These are phyloP conservation scores for Cheilinus undulatus DNA, from an alignment of 2,113 vertebrate genomes.

Conservation along the genomic window DNA sequence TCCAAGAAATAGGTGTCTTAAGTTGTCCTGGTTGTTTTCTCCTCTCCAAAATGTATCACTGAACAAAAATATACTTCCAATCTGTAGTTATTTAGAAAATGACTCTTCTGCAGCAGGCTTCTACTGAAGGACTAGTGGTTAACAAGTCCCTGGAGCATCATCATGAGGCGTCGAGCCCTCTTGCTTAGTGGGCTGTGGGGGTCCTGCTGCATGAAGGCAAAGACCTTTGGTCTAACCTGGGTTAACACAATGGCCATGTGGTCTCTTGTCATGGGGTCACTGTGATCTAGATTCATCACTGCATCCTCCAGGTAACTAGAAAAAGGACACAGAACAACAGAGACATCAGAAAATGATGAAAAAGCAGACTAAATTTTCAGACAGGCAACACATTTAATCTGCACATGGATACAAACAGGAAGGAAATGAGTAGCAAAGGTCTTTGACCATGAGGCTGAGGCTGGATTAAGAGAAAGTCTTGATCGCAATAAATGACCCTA, in stretches of 20 bases:
- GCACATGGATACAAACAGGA: too few relatives aligned
- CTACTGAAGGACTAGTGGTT: constrained; percentile 83
- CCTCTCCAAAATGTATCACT: constrained; percentile 1
- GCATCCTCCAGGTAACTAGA: constrained; percentile 96
- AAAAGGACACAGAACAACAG: background rate
- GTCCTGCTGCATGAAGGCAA: constrained; percentile 93
- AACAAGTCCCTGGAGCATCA: constrained; percentile 96
- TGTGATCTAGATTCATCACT: constrained; percentile 96
- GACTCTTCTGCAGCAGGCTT: background rate
- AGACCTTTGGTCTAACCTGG: constrained; percentile 95
- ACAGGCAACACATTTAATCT: background rate
- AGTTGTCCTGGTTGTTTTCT: constrained; percentile 6
- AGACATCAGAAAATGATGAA: background rate
- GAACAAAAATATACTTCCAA: background rate
- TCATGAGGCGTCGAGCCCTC: constrained; percentile 92
- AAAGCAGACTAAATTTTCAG: too few relatives aligned
- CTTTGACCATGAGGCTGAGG: too few relatives aligned
- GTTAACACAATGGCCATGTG: constrained; percentile 95
- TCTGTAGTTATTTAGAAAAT: background rate
- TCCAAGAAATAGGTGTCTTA: background rate
- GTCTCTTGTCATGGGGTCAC: constrained; percentile 94
- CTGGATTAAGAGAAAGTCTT: background rate
- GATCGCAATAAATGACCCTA: background rate
- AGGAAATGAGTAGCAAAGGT: background rate
- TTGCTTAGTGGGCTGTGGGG: constrained; percentile 90